These are phyloP conservation scores for Plebejus melissa DNA, from an alignment of 2,888 invertebrate species.

Conservation along the genomic window DNA sequence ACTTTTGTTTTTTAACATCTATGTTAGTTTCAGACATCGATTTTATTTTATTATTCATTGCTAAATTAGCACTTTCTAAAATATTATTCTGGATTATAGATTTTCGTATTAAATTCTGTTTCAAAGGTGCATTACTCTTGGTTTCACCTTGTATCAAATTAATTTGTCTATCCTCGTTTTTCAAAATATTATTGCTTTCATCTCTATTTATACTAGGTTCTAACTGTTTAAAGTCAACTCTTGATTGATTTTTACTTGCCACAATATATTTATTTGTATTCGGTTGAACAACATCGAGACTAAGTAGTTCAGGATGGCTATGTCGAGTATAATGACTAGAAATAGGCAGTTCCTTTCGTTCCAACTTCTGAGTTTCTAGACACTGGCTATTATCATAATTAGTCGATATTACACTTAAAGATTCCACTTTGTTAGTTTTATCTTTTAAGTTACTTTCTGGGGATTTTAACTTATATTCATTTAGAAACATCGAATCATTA, in stretches of 20 bases:
- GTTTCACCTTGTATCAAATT: not conserved
- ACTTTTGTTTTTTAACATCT: not conserved
- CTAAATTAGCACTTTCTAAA: not conserved
- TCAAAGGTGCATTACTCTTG: not conserved
- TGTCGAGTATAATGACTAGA: not conserved
- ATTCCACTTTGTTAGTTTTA: not conserved
- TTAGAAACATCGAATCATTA: not conserved
- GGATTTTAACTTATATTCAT: not conserved
- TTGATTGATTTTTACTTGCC: not conserved
- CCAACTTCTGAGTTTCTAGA: not conserved
- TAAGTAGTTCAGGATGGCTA: not conserved
- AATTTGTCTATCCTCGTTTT: not conserved
- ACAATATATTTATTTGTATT: not conserved
- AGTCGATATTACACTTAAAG: not conserved
- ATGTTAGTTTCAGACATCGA: not conserved
- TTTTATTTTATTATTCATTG: not conserved
- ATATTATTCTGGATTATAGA: not conserved
- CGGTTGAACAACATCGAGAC: not conserved
- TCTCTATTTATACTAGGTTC: not conserved
- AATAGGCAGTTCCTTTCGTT: not conserved
- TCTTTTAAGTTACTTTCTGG: not conserved
- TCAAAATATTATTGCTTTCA: not conserved
- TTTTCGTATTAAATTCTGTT: not conserved
- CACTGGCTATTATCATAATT: not conserved
- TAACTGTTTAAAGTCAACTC: not conserved